phyloP scores from a whole-genome alignment of 2,888 invertebrate genomes.

The Xestia sexstrigata region DNA sequence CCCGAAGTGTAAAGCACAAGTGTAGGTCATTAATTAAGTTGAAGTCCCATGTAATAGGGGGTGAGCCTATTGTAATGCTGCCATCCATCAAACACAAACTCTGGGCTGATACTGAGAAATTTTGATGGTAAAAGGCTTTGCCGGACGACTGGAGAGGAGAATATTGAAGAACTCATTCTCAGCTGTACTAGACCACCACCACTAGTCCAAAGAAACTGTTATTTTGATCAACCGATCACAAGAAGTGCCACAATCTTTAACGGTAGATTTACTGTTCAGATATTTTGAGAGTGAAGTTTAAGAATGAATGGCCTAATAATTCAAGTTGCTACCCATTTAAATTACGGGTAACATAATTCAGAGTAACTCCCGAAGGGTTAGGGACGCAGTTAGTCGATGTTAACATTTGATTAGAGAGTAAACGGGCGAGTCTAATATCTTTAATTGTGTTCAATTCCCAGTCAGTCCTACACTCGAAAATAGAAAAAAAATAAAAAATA shows the following conservation, averaged over 20 bases:
- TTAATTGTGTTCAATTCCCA: not conserved
- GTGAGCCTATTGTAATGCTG: not conserved
- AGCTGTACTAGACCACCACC: not conserved
- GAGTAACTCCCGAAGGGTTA: constrained; percentile 27
- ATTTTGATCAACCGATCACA: not conserved
- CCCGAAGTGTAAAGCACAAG: not conserved
- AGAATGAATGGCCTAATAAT: constrained; percentile 30
- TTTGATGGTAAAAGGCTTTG: not conserved
- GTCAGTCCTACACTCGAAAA: not conserved
- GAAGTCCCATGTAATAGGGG: not conserved
- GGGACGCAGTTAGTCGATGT: constrained; percentile 23
- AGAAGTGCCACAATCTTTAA: not conserved
- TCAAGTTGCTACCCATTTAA: constrained; percentile 32
- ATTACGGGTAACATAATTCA: constrained; percentile 39
- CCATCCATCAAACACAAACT: not conserved
- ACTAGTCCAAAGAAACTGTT: not conserved
- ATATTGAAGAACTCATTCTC: not conserved
- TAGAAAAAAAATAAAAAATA: not conserved
- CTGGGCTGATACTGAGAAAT: not conserved
- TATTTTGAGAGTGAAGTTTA: not conserved
- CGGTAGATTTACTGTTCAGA: not conserved
- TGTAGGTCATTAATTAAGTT: not conserved
- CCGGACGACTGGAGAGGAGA: not conserved
- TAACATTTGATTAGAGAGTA: constrained; percentile 25
- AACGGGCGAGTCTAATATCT: constrained; percentile 11